These are phyloP conservation scores for Notarius lentiginosus DNA, from an alignment of 2,113 vertebrate species.

Conservation along the genomic window DNA sequence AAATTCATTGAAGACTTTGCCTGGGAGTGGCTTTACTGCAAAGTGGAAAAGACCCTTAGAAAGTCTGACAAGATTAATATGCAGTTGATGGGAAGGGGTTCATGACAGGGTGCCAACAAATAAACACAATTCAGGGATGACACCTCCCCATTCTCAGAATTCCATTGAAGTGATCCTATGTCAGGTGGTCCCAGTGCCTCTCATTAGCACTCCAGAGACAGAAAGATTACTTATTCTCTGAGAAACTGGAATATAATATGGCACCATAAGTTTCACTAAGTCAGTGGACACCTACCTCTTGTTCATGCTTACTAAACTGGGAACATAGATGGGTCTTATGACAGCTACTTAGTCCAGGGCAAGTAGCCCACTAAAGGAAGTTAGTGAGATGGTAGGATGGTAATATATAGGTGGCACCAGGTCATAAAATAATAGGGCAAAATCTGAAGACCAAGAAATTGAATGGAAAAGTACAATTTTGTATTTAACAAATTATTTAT, in stretches of 20 bases:
- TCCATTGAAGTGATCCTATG: constrained; percentile 68
- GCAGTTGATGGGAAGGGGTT: constrained; percentile 88
- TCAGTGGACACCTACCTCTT: constrained; percentile 70
- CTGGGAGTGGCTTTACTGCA: constrained; percentile 52
- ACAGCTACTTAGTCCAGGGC: constrained; percentile 27
- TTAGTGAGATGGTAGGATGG: constrained; percentile 4
- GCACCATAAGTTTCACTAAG: constrained; percentile 59
- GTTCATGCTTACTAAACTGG: constrained; percentile 61
- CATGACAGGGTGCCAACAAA: constrained; percentile 90
- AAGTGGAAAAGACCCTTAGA: constrained; percentile 66
- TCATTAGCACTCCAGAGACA: constrained; percentile 53
- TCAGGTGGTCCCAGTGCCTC: constrained; percentile 66
- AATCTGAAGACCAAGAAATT: neutral
- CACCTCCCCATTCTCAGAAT: constrained; percentile 72
- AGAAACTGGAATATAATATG: constrained; percentile 62
- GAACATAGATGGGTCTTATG: constrained; percentile 49
- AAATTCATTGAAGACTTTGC: constrained; percentile 62
- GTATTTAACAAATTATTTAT: neutral
- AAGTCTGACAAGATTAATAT: constrained; percentile 90
- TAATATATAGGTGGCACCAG: neutral
- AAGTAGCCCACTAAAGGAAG: neutral
- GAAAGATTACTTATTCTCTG: constrained; percentile 66
- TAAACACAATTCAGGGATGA: constrained; percentile 93
- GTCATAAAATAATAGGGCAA: neutral
- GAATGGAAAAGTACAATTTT: neutral